These are phyloP conservation scores for Rosalia funebris DNA, from an alignment of 2,888 invertebrate species.

Conservation along the genomic window DNA sequence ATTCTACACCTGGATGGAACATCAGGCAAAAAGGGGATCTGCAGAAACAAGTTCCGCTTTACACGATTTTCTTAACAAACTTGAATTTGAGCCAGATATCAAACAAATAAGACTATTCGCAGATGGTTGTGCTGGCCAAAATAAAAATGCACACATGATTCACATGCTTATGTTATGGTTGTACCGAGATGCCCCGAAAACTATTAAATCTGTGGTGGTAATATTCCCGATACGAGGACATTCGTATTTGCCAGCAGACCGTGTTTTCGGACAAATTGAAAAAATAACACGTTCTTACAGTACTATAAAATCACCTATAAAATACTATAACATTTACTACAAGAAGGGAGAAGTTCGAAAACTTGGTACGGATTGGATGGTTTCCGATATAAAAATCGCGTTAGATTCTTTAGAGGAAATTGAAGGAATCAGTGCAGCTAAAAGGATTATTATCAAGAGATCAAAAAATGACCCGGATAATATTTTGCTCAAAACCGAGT, in stretches of 20 bases:
- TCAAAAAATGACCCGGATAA: conserved; percentile 32
- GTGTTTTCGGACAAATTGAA: conserved; percentile 32
- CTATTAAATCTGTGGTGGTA: conserved; percentile 34
- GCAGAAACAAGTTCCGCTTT: conserved; percentile 37
- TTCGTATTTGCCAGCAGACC: conserved; percentile 32
- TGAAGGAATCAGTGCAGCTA: conserved; percentile 37
- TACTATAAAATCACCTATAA: conserved; percentile 21
- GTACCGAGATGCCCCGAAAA: conserved; percentile 39
- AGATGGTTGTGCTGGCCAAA: conserved; percentile 35
- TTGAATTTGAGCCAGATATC: conserved; percentile 26
- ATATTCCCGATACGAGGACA: conserved; percentile 38
- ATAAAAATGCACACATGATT: conserved; percentile 39
- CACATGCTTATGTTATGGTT: conserved; percentile 47
- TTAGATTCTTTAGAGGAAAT: conserved; percentile 40
- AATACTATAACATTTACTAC: conserved; percentile 34
- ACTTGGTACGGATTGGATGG: conserved; percentile 33
- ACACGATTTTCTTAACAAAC: conserved; percentile 35
- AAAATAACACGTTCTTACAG: conserved; percentile 34
- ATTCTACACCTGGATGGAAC: conserved; percentile 40
- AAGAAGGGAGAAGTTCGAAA: conserved; percentile 35
- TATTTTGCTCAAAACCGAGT: conserved; percentile 18
- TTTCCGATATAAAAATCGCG: conserved; percentile 35
- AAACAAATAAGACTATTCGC: conserved; percentile 30
- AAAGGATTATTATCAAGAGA: conserved; percentile 35
- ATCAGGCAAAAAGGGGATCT: conserved; percentile 37